Evolutionary conservation across 2,797 vertebrate genomes (phyloP).

Genomic region (Octomys mimax): DNA sequence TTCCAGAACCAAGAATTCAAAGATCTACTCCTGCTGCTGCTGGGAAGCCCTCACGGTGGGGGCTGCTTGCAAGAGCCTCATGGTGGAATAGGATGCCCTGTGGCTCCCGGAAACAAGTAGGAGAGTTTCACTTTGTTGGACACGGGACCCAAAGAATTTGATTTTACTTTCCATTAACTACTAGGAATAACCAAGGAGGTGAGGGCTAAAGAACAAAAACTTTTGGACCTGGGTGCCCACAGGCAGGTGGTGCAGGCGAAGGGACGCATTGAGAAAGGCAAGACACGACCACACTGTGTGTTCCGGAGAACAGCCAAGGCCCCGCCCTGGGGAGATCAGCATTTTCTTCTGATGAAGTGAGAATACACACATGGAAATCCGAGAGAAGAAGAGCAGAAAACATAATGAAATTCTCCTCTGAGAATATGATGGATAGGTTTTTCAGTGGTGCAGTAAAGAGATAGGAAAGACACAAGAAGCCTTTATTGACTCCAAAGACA

Average conservation of each 20-base stretch:
- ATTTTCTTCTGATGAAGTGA: neutral
- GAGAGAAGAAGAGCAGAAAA: neutral
- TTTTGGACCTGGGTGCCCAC: fast-evolving
- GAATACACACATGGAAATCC: neutral
- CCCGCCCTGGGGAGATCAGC: neutral
- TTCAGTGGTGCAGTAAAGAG: too few species aligned
- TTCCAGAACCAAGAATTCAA: neutral
- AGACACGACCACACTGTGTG: neutral
- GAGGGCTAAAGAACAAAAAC: neutral
- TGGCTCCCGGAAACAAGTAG: neutral
- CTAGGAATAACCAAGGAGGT: neutral
- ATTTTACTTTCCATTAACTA: neutral
- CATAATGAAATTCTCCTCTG: neutral
- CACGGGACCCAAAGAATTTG: neutral
- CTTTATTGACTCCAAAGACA: too few species aligned
- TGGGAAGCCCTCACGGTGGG: too few species aligned
- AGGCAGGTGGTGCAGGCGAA: neutral
- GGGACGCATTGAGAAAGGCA: neutral
- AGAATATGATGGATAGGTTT: neutral
- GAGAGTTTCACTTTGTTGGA: neutral
- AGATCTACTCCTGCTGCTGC: neutral
- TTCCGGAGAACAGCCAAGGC: too few species aligned
- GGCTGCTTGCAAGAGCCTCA: neutral
- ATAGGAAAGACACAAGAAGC: too few species aligned
- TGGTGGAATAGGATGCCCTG: neutral